A percentile compares a stretch with the other conserved stretches of the same genome.
Conservation (phyloP, 2,888 invertebrate genomes). For the Diplolepis rosae region DNA sequence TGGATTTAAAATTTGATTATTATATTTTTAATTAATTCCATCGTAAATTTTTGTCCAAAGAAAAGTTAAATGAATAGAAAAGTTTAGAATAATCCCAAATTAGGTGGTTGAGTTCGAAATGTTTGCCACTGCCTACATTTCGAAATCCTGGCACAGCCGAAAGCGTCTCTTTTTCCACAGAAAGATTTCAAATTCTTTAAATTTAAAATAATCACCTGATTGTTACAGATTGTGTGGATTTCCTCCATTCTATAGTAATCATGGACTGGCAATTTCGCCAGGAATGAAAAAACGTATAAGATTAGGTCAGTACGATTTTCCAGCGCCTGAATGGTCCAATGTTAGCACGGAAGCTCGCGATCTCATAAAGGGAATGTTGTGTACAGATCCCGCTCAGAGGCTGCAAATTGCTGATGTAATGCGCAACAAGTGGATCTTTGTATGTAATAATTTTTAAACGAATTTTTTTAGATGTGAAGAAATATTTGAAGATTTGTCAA, state of each 20-base stretch:
- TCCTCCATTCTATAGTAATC: conserved; percentile 99
- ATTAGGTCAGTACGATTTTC: conserved; percentile 97
- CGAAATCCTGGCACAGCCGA: no score
- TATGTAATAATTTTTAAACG: conserved; percentile 73
- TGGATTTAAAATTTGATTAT: conserved; percentile 9
- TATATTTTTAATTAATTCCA: background rate
- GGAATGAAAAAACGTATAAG: conserved; percentile 99
- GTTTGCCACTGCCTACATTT: no score
- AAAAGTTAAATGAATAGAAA: background rate
- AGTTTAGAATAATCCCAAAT: no score
- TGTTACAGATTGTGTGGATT: conserved; percentile 89
- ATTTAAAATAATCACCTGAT: background rate
- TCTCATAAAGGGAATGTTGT: conserved; percentile 94
- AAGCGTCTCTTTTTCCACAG: no score
- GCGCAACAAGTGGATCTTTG: conserved; percentile 90
- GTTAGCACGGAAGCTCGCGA: conserved; percentile 97
- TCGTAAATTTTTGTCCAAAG: no score
- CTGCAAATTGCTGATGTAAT: conserved; percentile 93
- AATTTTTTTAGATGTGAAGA: background rate
- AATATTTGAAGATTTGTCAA: background rate
- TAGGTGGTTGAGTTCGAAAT: no score
- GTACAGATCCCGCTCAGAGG: conserved; percentile 93
- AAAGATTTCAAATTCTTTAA: background rate
- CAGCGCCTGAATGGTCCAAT: conserved; percentile 95
- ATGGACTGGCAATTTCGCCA: conserved; percentile 97